Conservation (phyloP, 1,140 invertebrate species). For the Agraylea sexmaculata region DNA sequence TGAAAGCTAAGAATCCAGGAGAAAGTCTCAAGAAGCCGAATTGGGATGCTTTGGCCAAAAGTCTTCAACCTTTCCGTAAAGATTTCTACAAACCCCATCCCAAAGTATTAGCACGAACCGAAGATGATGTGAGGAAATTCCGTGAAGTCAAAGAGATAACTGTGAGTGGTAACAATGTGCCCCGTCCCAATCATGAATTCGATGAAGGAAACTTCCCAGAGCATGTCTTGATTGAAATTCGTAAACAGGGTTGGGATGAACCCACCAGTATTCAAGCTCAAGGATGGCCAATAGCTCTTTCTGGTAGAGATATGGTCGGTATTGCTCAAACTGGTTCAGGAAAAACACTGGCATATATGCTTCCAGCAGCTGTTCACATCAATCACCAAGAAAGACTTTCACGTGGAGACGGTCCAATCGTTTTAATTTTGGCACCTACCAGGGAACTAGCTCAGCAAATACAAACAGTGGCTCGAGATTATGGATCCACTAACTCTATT, state of each 20-base stretch:
- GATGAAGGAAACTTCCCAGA: conserved; percentile 83
- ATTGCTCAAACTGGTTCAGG: conserved; percentile 93
- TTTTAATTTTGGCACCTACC: conserved; percentile 88
- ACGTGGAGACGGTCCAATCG: conserved; percentile 83
- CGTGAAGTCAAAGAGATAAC: conserved; percentile 73
- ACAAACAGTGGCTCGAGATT: conserved; percentile 86
- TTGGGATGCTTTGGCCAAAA: conserved; percentile 58
- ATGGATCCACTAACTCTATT: conserved; percentile 70
- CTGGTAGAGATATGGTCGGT: conserved; percentile 83
- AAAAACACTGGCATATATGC: conserved; percentile 80
- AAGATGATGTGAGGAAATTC: conserved; percentile 64
- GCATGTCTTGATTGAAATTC: conserved; percentile 65
- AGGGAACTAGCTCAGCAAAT: conserved; percentile 96
- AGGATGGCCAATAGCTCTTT: conserved; percentile 87
- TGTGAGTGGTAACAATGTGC: conserved; percentile 68
- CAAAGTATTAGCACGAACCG: conserved; percentile 55
- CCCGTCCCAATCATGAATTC: conserved; percentile 76
- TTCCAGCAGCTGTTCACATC: conserved; percentile 65
- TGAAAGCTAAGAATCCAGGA: conserved; percentile 60
- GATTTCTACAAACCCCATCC: conserved; percentile 83
- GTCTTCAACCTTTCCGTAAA: conserved; percentile 76
- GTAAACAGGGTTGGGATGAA: conserved; percentile 69
- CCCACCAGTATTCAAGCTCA: conserved; percentile 83
- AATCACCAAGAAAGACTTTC: conserved; percentile 55
- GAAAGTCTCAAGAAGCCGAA: conserved; percentile 67